Base-by-base conservation (phyloP, 2,113 vertebrate genomes). In the Epinephelus cyanopodus region DNA sequence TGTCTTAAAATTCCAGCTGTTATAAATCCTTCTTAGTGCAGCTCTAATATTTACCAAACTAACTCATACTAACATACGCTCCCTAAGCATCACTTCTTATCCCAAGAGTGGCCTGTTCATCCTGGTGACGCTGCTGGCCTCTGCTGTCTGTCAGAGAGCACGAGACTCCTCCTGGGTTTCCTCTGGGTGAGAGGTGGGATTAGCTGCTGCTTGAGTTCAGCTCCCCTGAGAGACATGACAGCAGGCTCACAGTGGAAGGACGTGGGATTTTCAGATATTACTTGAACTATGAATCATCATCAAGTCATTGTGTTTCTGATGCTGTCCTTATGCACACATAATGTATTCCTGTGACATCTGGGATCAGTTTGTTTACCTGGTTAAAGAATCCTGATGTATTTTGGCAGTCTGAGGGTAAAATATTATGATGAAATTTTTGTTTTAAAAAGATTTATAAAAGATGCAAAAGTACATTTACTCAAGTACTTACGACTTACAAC, bases 141-240 rank as follows among this genome's bases (percentile, higher is more conserved):
- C 47, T 23, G n/a, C 45, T 8, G 58, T 42, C 33, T 45, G 57
- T 62, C 15, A 18, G 42, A 21, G 58, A 45, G 58, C 17, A 13
- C 2, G 29, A n/a, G 29, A 39, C 21, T 50, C 74, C 39, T 63
- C 9, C 33, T 33, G 56, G 64, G 71, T 4, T 45, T 45, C 33
- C 48, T 62, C 71, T 37, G 25, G 15, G 64, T 61, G 74, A 52
- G 29, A 33, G 63, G 56, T 45, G 23, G 23, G 54, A 45, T 5
- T 18, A 65, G 65, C 67, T 42, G 39, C 19, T 62, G 45, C 19
- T 70, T 2, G 3, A 56, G 21, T 42, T 50, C 18, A 39, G 5
- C 53, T 23, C 61, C 10, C 56, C 62, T 62, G 72, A n/a, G 45
- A 50, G 62, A 61, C 64, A 70, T 65, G 11, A 62, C 64, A 29